These are phyloP conservation scores for Pocillopora damicornis DNA, from an alignment of 64 coral and sea anemone genomes.

Conservation along the genomic window DNA sequence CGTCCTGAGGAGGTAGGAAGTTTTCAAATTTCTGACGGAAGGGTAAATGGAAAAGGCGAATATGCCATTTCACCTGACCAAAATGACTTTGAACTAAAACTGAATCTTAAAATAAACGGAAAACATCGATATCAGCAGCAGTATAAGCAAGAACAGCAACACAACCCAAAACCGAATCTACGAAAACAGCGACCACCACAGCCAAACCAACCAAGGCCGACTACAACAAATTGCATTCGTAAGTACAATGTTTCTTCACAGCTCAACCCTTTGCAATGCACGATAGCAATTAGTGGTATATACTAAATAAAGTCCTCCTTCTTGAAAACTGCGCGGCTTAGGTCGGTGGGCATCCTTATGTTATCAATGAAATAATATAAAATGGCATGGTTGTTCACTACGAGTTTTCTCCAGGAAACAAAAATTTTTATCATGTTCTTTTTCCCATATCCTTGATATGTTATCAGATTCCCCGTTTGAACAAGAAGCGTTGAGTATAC, in stretches of 20 bases:
- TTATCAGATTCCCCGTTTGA: conserved; percentile 38
- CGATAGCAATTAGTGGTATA: too few species aligned
- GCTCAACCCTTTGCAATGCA: too few species aligned
- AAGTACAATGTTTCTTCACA: neutral
- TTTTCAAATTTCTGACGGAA: conserved; percentile 32
- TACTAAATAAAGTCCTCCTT: too few species aligned
- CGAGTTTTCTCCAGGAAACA: neutral
- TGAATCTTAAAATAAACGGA: conserved; percentile 7
- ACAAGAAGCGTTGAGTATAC: conserved; percentile 57
- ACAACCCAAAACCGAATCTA: neutral
- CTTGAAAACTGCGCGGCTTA: too few species aligned
- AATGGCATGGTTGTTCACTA: too few species aligned
- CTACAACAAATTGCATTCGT: neutral
- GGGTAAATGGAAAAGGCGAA: conserved; percentile 31
- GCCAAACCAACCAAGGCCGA: neutral
- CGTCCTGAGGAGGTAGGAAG: neutral
- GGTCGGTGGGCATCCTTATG: too few species aligned
- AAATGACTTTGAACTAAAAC: neutral
- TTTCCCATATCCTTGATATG: neutral
- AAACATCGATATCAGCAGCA: neutral
- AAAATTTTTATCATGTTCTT: neutral
- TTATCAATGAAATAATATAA: too few species aligned
- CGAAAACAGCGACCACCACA: neutral
- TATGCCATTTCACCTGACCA: conserved; percentile 7
- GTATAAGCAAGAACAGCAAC: neutral